phyloP scores from a whole-genome alignment of 2,113 vertebrate genomes.

The Odocoileus virginianus region DNA sequence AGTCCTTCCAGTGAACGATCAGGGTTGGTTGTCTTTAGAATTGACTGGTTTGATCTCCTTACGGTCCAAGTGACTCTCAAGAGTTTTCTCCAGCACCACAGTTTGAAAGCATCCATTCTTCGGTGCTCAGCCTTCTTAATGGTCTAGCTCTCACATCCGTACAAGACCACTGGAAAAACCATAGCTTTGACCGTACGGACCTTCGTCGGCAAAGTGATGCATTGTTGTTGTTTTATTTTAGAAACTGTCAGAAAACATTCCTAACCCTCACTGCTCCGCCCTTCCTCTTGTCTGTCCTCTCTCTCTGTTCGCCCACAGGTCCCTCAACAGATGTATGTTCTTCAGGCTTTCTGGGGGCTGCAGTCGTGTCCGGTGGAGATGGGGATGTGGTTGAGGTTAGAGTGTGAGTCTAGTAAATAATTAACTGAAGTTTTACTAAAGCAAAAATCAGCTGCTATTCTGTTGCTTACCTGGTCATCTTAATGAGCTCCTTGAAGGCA shows the following conservation, averaged over 20 bases:
- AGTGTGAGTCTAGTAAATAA: not conserved
- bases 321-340: not conserved
- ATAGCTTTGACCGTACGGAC: not conserved
- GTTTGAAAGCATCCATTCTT: not conserved
- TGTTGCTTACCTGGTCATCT: not conserved
- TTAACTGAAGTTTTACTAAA: not conserved
- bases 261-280: not conserved
- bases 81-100: not conserved
- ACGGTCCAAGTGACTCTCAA: not conserved
- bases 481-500: not conserved
- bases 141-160: not conserved
- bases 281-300: not conserved
- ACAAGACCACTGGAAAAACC: not conserved
- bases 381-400: not conserved
- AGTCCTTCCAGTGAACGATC: not conserved
- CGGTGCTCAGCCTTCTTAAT: not conserved
- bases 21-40: not conserved
- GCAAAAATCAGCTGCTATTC: not conserved
- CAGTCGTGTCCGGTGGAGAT: not conserved
- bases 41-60: not conserved
- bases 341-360: not conserved
- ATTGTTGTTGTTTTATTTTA: not conserved
- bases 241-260: not conserved
- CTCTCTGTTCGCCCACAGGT: not conserved
- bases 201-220: not conserved